Evolutionary conservation across 2,888 invertebrate genomes (phyloP).

Genomic region (Idaea aversata): DNA sequence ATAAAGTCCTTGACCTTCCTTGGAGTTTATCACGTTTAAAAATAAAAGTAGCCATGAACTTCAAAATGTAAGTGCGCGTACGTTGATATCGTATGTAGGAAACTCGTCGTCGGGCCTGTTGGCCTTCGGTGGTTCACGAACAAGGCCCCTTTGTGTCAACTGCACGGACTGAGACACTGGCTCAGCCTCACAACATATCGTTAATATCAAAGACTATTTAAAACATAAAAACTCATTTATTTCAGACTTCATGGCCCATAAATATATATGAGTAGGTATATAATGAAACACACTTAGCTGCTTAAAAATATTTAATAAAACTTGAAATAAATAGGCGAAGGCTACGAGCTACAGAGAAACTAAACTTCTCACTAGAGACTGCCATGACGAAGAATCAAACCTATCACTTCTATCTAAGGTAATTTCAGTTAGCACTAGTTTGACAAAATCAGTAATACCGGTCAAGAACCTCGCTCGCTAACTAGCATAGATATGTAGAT

Average conservation of each 20-base stretch:
- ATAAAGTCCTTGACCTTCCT: constrained; percentile 74
- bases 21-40: constrained; percentile 65
- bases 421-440: too few relatives aligned
- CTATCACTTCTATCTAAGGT: too few relatives aligned
- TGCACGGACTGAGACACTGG: constrained; percentile 33
- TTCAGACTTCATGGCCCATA: not conserved
- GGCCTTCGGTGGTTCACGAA: constrained; percentile 76
- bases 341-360: too few relatives aligned
- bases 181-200: constrained; percentile 19
- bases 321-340: too few relatives aligned
- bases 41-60: constrained; percentile 76
- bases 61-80: constrained; percentile 56
- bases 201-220: not conserved
- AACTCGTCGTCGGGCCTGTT: constrained; percentile 59
- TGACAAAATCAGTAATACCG: not conserved
- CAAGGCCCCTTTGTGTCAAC: constrained; percentile 70
- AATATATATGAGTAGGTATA: too few relatives aligned
- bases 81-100: constrained; percentile 58
- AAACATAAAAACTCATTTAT: not conserved
- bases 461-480: not conserved
- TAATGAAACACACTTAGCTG: not conserved
- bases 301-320: too few relatives aligned
- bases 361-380: too few relatives aligned
- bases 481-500: not conserved
- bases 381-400: too few relatives aligned